Evolutionary conservation across 64 coral and sea anemone genomes (phyloP).

Genomic region (Astreopora myriophthalma): DNA sequence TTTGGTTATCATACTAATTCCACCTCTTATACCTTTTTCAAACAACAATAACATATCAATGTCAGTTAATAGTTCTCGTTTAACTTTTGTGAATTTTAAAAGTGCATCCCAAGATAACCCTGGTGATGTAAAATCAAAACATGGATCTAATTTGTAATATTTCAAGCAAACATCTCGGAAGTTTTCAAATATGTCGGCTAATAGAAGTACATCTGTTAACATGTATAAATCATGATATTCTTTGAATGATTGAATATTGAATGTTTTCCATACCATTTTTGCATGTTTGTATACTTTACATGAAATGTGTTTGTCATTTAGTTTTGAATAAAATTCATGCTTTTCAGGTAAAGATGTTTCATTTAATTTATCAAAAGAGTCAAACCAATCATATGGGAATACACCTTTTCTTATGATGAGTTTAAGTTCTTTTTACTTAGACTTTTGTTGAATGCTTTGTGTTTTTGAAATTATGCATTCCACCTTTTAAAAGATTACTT

Average conservation of each 20-base stretch:
- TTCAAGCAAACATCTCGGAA: not conserved
- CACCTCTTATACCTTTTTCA: not conserved
- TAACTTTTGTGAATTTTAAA: not conserved
- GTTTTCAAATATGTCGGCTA: not conserved
- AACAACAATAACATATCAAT: not conserved
- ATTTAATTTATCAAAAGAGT: not conserved
- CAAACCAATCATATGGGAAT: not conserved
- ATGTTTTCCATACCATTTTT: not conserved
- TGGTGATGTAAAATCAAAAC: not conserved
- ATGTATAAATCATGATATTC: not conserved
- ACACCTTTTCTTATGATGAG: not conserved
- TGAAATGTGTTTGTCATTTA: not conserved
- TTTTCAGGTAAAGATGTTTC: not conserved
- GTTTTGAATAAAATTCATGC: not conserved
- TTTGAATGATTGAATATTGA: not conserved
- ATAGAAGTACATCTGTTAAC: not conserved
- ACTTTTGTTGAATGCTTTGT: too few species aligned
- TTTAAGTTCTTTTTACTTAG: not conserved
- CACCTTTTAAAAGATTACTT: not conserved
- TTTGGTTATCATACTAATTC: not conserved
- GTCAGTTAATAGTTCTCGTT: not conserved
- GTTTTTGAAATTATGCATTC: not conserved
- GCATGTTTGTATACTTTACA: not conserved
- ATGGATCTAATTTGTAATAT: not conserved
- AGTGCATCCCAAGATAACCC: not conserved